Base-by-base conservation (phyloP, 2,888 invertebrate species). In the Heliconius ethilla region DNA sequence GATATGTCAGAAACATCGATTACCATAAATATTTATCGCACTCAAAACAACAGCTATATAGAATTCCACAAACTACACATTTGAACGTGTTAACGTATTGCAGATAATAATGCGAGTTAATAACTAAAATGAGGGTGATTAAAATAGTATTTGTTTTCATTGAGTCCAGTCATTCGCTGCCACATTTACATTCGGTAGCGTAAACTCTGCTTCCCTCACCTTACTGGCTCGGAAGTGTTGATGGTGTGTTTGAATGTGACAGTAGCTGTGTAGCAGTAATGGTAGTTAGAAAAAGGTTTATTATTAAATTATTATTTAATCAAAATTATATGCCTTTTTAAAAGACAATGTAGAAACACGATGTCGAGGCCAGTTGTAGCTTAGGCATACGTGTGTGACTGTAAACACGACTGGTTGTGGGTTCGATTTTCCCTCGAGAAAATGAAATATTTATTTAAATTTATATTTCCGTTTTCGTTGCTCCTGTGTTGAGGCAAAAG, bases 181-280 rank as follows among this genome's bases (percentile, higher is more conserved):
- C 85, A 85, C 82, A 82, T 86, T 85, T 84, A 85, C 84, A 85
- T 87, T 87, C 90, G 86, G 90, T 91, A 91, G 91, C 90, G 85
- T 90, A 87, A 90, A 89, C 89, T 88, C 87, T 89, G 91, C 90
- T 90, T 89, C 89, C 89, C 90, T 90, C 90, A 90, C 91, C 91
- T 91, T 90, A 90, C 88, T 83, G 86, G 85, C 87, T 89, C 90
- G 92, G 92, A 92, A 92, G 91, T 91, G 86, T 84, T 83, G 78
- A 77, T 81, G 85, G 83, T 70, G 77, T 85, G 85, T 89, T 91
- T 85, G 81, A 78, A 72, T 62, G 59, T 18, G 67, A 73, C 22
- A 77, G 77, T 73, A 72, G 67, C 63, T 45, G 27, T 37, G 6
- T 2, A 27, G 2, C 3, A 22, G 25, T 74, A 59, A 33, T 15